These are phyloP conservation scores for Arremon aurantiirostris DNA, from an alignment of 2,797 vertebrate species.

Conservation along the genomic window DNA sequence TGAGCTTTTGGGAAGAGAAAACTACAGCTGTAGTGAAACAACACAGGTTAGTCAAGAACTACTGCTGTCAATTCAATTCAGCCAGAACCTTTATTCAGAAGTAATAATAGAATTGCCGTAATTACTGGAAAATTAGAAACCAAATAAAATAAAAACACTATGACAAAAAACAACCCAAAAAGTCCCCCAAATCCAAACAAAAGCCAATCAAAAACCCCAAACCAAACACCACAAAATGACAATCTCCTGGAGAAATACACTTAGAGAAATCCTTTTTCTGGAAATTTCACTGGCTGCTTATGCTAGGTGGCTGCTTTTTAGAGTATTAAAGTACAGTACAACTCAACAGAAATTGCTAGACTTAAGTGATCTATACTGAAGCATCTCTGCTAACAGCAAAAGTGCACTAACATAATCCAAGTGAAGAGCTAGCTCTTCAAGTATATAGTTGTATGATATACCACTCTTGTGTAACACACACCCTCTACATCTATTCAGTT, in stretches of 20 bases:
- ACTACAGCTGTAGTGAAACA: conserved; percentile 68
- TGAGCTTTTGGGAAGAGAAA: conserved; percentile 67
- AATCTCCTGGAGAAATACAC: background rate
- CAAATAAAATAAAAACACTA: background rate
- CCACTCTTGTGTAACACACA: background rate
- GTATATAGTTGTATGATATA: background rate
- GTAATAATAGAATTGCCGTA: conserved; percentile 21
- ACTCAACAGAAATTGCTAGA: background rate
- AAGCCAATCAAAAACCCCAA: background rate
- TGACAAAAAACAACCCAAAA: background rate
- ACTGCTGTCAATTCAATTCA: conserved; percentile 45
- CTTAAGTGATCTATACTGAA: background rate
- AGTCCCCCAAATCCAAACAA: background rate
- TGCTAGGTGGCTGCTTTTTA: background rate
- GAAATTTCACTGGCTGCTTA: background rate
- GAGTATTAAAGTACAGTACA: background rate
- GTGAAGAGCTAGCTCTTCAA: background rate
- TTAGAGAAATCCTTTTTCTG: background rate
- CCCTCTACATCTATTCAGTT: background rate
- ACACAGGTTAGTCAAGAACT: conserved; percentile 68
- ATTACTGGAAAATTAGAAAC: background rate
- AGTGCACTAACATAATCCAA: background rate
- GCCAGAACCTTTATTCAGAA: conserved; percentile 11
- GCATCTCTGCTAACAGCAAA: background rate
- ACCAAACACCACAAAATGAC: background rate